Evolutionary conservation across 2,888 invertebrate species (phyloP).

Genomic region (Smittia aterrima): DNA sequence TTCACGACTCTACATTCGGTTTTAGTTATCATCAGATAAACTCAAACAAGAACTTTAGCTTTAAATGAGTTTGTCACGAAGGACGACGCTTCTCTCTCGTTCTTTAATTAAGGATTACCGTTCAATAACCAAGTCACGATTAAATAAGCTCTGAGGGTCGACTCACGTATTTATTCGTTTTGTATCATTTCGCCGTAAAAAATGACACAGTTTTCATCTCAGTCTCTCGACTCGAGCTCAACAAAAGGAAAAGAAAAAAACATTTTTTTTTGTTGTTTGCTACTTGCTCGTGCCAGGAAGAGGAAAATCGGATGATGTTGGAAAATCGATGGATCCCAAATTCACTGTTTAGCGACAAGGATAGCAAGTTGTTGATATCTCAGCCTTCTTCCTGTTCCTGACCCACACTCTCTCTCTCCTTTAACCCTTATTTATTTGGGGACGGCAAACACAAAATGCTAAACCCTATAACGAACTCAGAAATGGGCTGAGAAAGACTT

Average conservation of each 20-base stretch:
- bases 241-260: slow-evolving; percentile 7
- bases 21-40: too few relatives aligned
- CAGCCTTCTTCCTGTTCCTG: slow-evolving; percentile 11
- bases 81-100: background rate
- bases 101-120: slow-evolving; percentile 41
- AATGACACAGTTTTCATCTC: slow-evolving; percentile 36
- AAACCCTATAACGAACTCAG: background rate
- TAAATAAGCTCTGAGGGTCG: slow-evolving; percentile 41
- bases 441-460: background rate
- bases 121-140: slow-evolving; percentile 39
- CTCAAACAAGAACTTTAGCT: background rate
- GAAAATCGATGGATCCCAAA: slow-evolving; percentile 31
- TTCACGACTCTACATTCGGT: too few relatives aligned
- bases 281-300: background rate
- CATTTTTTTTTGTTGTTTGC: slow-evolving; percentile 6
- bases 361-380: slow-evolving; percentile 40
- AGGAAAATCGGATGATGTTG: background rate
- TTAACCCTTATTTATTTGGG: slow-evolving; percentile 30
- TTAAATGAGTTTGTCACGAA: background rate
- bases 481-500: slow-evolving; percentile 9
- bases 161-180: slow-evolving; percentile 41
- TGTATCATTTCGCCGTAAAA: slow-evolving; percentile 41
- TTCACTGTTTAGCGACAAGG: background rate
- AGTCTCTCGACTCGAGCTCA: background rate
- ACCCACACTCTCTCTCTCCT: slow-evolving; percentile 2